Evolutionary conservation across 2,888 invertebrate species (phyloP).

Genomic region (Nasonia oneida): DNA sequence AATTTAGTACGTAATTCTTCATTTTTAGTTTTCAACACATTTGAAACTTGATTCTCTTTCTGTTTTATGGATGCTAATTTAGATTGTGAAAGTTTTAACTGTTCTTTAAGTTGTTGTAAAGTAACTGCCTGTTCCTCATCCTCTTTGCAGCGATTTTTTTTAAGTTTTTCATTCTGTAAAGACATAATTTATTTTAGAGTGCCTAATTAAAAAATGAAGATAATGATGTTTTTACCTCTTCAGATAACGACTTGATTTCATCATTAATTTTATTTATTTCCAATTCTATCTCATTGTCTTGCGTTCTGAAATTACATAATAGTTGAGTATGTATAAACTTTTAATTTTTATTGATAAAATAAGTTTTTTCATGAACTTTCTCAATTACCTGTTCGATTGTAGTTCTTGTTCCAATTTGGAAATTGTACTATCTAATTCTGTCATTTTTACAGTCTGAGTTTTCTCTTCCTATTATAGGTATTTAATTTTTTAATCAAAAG

Average conservation of each 20-base stretch:
- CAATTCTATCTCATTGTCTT: not conserved
- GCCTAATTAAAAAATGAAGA: not conserved
- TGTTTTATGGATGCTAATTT: conserved; percentile 42
- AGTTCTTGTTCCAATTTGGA: conserved; percentile 37
- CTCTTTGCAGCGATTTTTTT: not conserved
- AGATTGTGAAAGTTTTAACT: conserved; percentile 39
- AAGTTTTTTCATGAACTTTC: not conserved
- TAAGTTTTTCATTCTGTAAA: conserved; percentile 41
- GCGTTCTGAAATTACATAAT: conserved; percentile 13
- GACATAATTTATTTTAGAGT: not conserved
- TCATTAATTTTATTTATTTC: conserved; percentile 22
- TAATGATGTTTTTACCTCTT: conserved; percentile 45
- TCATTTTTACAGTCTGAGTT: not conserved
- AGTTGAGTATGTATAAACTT: not conserved
- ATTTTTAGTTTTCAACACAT: conserved; percentile 53
- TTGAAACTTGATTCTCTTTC: conserved; percentile 42
- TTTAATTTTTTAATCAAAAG: not conserved
- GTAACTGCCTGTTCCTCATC: conserved; percentile 42
- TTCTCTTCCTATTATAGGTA: conserved; percentile 33
- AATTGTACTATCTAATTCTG: conserved; percentile 12
- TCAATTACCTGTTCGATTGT: conserved; percentile 32
- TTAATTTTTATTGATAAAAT: conserved; percentile 1
- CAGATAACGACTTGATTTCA: conserved; percentile 21
- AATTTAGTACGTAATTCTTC: conserved; percentile 44
- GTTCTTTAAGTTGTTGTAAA: conserved; percentile 43